These are phyloP conservation scores for Monochamus saltuarius DNA, from an alignment of 1,140 invertebrate species.

Conservation along the genomic window DNA sequence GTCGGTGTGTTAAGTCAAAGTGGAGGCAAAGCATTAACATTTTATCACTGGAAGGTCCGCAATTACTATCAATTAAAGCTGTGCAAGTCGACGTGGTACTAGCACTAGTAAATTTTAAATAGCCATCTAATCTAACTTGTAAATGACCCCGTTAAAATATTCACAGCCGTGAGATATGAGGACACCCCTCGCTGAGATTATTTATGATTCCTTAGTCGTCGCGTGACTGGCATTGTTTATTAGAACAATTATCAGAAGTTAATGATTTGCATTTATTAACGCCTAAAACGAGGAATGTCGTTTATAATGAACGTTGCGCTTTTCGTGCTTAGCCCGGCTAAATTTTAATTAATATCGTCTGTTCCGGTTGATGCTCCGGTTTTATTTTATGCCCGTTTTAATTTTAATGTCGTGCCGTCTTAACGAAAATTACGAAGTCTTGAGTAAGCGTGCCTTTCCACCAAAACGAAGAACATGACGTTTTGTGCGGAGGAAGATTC, in stretches of 20 bases:
- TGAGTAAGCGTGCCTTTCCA: no score
- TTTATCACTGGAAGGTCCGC: slow-evolving; percentile 15
- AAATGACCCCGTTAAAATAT: slow-evolving; percentile 38
- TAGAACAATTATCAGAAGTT: slow-evolving; percentile 33
- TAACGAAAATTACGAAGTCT: slow-evolving; percentile 12
- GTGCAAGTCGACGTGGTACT: slow-evolving; percentile 13
- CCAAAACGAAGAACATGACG: no score
- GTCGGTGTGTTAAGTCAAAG: no score
- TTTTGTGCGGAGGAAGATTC: no score
- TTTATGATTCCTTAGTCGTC: slow-evolving; percentile 34
- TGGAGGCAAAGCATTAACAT: slow-evolving; percentile 11
- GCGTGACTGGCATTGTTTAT: slow-evolving; percentile 30
- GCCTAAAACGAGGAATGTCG: no score
- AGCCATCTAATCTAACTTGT: slow-evolving; percentile 36
- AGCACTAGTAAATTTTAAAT: slow-evolving; percentile 23
- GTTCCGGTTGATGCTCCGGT: neutral
- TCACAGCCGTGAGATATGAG: slow-evolving; percentile 38
- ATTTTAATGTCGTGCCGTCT: slow-evolving; percentile 14
- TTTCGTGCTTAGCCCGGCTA: no score
- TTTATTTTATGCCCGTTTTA: slow-evolving; percentile 7
- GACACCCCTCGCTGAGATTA: slow-evolving; percentile 36
- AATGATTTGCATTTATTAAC: slow-evolving; percentile 20
- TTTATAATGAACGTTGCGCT: no score
- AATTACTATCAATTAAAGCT: slow-evolving; percentile 32
- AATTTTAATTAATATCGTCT: no score